These are phyloP conservation scores for Geotrupes spiniger DNA, from an alignment of 2,888 invertebrate genomes.

Conservation along the genomic window DNA sequence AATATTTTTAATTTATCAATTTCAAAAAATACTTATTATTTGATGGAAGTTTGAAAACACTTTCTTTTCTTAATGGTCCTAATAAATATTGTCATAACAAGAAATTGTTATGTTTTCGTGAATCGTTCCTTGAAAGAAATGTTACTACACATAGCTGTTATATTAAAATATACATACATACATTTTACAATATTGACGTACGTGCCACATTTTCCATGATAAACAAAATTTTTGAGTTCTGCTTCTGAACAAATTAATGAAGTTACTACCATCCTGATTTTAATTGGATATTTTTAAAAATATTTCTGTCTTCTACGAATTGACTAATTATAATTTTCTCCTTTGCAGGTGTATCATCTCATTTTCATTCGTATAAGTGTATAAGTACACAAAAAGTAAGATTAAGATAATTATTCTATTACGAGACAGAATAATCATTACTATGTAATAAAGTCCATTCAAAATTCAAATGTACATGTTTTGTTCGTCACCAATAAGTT, in stretches of 20 bases:
- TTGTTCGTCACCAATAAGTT: conserved; percentile 13
- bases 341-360: conserved; percentile 26
- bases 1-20: no score
- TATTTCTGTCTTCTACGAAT: neutral
- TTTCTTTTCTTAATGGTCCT: no score
- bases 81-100: no score
- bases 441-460: conserved; percentile 20
- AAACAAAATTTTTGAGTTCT: conserved; percentile 31
- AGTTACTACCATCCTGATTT: conserved; percentile 19
- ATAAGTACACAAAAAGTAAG: conserved; percentile 18
- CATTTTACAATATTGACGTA: no score
- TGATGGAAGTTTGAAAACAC: no score
- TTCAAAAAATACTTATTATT: no score
- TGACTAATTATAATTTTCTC: conserved; percentile 11
- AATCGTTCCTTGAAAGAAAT: no score
- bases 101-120: no score
- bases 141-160: no score
- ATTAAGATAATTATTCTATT: conserved; percentile 23
- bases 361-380: conserved; percentile 24
- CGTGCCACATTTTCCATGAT: conserved; percentile 22
- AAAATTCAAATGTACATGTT: conserved; percentile 10
- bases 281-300: neutral
- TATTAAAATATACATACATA: conserved; percentile 1
- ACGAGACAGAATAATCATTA: conserved; percentile 20
- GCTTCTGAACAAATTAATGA: conserved; percentile 31